These are phyloP conservation scores for Gonatopus flavifemur DNA, from an alignment of 1,140 invertebrate genomes.

Conservation along the genomic window DNA sequence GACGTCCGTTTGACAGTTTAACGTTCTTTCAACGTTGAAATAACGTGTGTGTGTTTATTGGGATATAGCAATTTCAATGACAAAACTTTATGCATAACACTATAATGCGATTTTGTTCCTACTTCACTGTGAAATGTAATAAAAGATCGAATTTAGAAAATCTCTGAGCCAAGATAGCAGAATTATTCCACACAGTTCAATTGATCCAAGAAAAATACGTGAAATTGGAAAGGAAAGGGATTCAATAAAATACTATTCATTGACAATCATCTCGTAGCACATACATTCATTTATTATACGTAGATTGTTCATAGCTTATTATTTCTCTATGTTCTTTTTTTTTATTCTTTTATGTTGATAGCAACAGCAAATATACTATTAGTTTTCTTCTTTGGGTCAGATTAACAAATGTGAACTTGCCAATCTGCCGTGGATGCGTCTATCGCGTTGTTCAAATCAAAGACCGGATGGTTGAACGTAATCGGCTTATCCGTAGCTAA, in stretches of 20 bases:
- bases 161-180: no score
- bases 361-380: conserved; percentile 56
- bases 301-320: conserved; percentile 59
- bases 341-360: conserved; percentile 35
- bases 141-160: no score
- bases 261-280: conserved; percentile 40
- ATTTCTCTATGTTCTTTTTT: conserved; percentile 32
- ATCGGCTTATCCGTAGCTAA: no score
- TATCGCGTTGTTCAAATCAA: conserved; percentile 25
- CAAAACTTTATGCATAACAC: no score
- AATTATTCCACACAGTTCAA: no score
- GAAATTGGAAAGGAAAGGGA: conserved; percentile 13
- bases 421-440: conserved; percentile 46
- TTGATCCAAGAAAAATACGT: no score
- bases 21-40: no score
- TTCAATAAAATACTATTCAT: conserved; percentile 14
- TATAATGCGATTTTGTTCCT: no score
- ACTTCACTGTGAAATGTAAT: no score
- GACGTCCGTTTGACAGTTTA: no score
- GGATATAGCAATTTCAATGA: no score
- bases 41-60: no score
- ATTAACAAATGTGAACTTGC: conserved; percentile 48
- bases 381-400: conserved; percentile 50
- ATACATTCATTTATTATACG: conserved; percentile 59
- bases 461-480: conserved; percentile 44